Evolutionary conservation across 2,797 vertebrate species (phyloP), one percentile per base, ranked within the genome.

Genomic region (Fistularia commersonii): DNA sequence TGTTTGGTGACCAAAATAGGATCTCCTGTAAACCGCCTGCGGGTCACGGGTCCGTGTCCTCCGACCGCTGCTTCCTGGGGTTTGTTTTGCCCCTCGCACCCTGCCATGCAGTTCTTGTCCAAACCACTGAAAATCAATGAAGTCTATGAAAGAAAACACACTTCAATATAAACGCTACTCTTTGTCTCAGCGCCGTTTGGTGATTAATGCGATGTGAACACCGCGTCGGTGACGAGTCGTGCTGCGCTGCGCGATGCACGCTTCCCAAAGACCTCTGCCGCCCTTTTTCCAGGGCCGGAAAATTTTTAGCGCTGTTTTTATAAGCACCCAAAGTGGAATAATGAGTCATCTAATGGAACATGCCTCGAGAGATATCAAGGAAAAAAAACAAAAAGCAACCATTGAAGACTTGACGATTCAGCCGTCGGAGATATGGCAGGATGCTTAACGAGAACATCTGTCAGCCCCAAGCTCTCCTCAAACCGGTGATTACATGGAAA

Each of bases 291-390:
- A 72, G 9, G 2, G 38, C 36, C 79, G 82, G 71, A 78, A 81
- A 87, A 60, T 8, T 41, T 49, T 51, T 55, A 60, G 57, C 13
- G 45, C 59, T 79, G 65, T 79, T 84, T 82, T 79, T 62, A 71
- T 59, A 71, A 72, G 66, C 52, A 68, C 45, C 59, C 8, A 47
- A 41, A 60, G 41, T 51, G 69, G 55, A 83, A 72, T 74, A 73
- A 84, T 83, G 72, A 78, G 80, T 80, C 69, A 81, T 54, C 56
- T 43, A 41, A 55, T 65, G 76, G 71, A 87, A 85, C 58, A 81
- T 81, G 70, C 65, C 74, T 61, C 34, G n/a, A 71, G 71, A 76
- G 59, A 69, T 51, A 53, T 23, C 23, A 45, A 35, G 3, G 32
- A 32, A 0, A 32, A 49, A 43, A 32, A 31, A 53, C 23, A 49